Base-by-base conservation (phyloP, 2,888 invertebrate species). In the Plutella xylostella region DNA sequence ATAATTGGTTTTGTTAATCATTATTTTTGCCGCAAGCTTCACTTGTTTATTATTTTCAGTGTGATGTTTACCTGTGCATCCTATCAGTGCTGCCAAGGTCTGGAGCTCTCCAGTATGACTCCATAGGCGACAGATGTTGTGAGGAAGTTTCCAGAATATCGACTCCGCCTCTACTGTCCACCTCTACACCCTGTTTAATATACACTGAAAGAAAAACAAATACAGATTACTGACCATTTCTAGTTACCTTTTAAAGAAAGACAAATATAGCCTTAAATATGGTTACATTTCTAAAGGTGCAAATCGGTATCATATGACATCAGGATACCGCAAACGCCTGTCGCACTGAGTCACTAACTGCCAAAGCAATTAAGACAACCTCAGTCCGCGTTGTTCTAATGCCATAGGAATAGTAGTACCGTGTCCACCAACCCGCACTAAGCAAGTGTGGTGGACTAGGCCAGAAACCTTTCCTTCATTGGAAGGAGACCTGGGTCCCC, bases 181-280 rank as follows among this genome's bases (percentile, higher is more conserved):
- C 85, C 52, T 90, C 89, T 3, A 86, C 85, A 1, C 86, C 86
- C 72, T 88, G 87, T 59, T 89, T 89, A 48, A 90, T 88, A 67
- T 72, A 75, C 51, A 80, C 79, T 83, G 61, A n/a, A 33, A 33
- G 15, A 33, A 4, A 42, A 17, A 12, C 9, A 28, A 6, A 28
- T 28, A 28, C n/a, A 6, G 2, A 28, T 2, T 28, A 28, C 22
- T 9, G 22, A 22, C 22, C 9, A 9, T 6, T 22, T 22, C 6
- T 9, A 22, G n/a, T n/a, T n/a, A n/a, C n/a, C n/a, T n/a, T 22
- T 22, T 5, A 6, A 22, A 9, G 22, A 6, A 22, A 22, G 22
- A 9, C 22, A 22, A 5, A 5, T 22, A 22, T 9, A 22, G 22
- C 9, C 22, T 5, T 5, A 22, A 22, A 22, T 9, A 6, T 22